A percentile compares a stretch with the other conserved stretches of the same genome.
These are phyloP conservation scores for Anadara kagoshimensis DNA, from an alignment of 1,140 invertebrate genomes.

Conservation along the genomic window DNA sequence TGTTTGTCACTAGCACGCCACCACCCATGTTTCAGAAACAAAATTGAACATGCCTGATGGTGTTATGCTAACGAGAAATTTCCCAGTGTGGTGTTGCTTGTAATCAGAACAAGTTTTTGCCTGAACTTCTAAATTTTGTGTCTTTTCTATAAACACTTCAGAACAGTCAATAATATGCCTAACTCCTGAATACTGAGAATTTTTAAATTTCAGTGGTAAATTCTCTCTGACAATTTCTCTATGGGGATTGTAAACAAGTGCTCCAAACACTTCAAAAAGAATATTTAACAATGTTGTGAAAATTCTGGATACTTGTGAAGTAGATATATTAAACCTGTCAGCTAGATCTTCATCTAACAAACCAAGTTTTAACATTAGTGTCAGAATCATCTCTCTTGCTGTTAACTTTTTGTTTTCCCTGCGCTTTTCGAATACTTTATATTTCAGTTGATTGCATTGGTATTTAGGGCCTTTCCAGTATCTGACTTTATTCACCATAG, in stretches of 20 bases:
- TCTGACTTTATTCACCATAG: neutral
- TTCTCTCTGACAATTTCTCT: slow-evolving; percentile 8
- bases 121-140: slow-evolving; percentile 16
- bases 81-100: slow-evolving; percentile 29
- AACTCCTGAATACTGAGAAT: neutral
- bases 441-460: neutral
- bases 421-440: neutral
- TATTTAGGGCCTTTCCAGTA: neutral
- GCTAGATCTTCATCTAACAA: slow-evolving; percentile 10
- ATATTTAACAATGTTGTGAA: slow-evolving; percentile 25
- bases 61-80: slow-evolving; percentile 66
- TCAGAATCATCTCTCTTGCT: slow-evolving; percentile 16
- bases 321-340: slow-evolving; percentile 14
- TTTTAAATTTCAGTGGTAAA: slow-evolving; percentile 14
- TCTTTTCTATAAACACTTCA: slow-evolving; percentile 14
- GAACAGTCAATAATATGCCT: slow-evolving; percentile 23
- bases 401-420: neutral
- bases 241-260: slow-evolving; percentile 14
- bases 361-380: slow-evolving; percentile 15
- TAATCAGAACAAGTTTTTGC: slow-evolving; percentile 18
- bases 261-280: neutral
- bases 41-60: slow-evolving; percentile 71
- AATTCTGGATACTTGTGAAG: neutral
- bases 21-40: slow-evolving; percentile 70
- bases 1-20: slow-evolving; percentile 68